Percentiles rank a stretch among this genome's conserved stretches.
These are phyloP conservation scores for Otocyon megalotis DNA, from an alignment of 2,113 vertebrate species.

Conservation along the genomic window DNA sequence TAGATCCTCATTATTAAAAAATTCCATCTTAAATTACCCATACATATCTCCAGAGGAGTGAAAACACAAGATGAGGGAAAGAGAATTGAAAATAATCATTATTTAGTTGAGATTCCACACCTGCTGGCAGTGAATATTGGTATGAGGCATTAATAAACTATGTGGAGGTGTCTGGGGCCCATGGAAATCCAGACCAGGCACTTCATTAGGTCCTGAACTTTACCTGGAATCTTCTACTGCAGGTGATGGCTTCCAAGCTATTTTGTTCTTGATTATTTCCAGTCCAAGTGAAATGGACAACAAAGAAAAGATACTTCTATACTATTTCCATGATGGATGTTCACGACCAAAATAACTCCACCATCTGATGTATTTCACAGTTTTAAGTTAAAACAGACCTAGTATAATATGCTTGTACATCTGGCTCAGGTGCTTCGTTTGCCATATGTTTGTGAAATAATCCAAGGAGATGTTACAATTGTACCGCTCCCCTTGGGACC, in stretches of 20 bases:
- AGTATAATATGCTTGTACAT: conserved; percentile 70
- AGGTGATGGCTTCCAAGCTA: conserved; percentile 63
- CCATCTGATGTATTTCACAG: conserved; percentile 75
- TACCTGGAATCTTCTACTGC: conserved; percentile 36
- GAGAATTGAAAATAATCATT: conserved; percentile 63
- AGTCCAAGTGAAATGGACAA: conserved; percentile 66
- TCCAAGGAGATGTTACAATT: conserved; percentile 74
- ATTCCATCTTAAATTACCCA: conserved; percentile 65
- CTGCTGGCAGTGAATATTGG: neutral
- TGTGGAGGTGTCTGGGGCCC: neutral
- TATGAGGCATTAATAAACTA: conserved; percentile 57
- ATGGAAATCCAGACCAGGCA: neutral
- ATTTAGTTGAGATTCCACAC: neutral
- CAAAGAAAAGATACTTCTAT: conserved; percentile 59
- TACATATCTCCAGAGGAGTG: neutral
- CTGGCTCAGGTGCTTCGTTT: conserved; percentile 69
- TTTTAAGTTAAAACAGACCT: conserved; percentile 73
- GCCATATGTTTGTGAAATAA: conserved; percentile 77
- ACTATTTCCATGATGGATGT: conserved; percentile 72
- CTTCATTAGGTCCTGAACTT: conserved; percentile 64
- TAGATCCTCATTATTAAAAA: conserved; percentile 71
- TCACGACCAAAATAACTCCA: conserved; percentile 65
- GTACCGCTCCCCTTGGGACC: conserved; percentile 66
- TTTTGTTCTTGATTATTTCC: conserved; percentile 68
- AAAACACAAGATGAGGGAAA: conserved; percentile 26